A percentile compares a stretch with the other conserved stretches of the same genome.
These are phyloP conservation scores for Rotaria sp. DNA, from an alignment of 2,888 invertebrate genomes.

Conservation along the genomic window DNA sequence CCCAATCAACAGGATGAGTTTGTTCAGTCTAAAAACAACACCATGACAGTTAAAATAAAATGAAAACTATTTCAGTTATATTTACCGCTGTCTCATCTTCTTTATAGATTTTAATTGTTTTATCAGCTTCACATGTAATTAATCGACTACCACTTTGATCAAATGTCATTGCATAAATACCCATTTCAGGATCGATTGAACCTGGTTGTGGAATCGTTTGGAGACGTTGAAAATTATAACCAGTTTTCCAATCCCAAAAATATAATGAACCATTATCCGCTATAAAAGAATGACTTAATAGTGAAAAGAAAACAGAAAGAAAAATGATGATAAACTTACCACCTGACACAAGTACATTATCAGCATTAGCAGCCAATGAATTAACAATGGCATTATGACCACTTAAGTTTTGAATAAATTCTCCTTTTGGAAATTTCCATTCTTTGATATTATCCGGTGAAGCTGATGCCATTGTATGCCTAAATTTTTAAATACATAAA, in stretches of 20 bases:
- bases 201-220: constrained; percentile 91
- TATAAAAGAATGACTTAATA: background rate
- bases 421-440: constrained; percentile 95
- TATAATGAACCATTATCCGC: constrained; percentile 91
- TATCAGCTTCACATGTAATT: constrained; percentile 94
- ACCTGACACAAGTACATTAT: constrained; percentile 90
- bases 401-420: constrained; percentile 88
- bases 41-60: constrained; percentile 20
- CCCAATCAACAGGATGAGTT: constrained; percentile 90
- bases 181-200: constrained; percentile 97
- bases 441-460: constrained; percentile 98
- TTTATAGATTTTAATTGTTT: constrained; percentile 95
- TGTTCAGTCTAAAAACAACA: constrained; percentile 70
- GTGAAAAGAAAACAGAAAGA: background rate
- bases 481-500: constrained; percentile 45
- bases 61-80: constrained; percentile 36
- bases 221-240: constrained; percentile 83
- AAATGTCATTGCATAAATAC: constrained; percentile 87
- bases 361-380: constrained; percentile 84
- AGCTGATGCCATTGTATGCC: constrained; percentile 89
- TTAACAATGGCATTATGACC: constrained; percentile 96
- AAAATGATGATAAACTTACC: constrained; percentile 55
- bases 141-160: constrained; percentile 88
- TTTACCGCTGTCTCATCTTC: constrained; percentile 81
- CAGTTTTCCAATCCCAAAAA: constrained; percentile 98